Base-by-base conservation (phyloP, 2,888 invertebrate genomes). In the Troilus luridus region DNA sequence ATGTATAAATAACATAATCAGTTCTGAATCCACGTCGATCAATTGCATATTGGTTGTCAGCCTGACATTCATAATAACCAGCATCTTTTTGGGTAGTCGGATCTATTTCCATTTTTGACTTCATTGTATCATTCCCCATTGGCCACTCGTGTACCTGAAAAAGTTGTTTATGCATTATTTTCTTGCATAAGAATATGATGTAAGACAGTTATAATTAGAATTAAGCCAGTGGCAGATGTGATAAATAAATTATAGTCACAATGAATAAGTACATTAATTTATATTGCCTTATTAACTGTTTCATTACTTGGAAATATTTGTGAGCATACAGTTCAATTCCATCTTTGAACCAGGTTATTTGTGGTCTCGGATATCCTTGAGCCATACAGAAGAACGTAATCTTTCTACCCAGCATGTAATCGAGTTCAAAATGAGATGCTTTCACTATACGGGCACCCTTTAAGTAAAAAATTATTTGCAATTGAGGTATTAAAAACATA, bases 331-430 rank as follows among this genome's bases (percentile, higher is more conserved):
- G 94, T 93, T 97, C 97, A 85, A 97, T 96, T 7, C 96, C 97
- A 93, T 97, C 97, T 93, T 97, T 97, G 93, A 96, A 96, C 97
- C 97, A 97, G 62, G 96, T 97, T 91, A 97, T 96, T 94, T 96
- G 96, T 0, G 97, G 97, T 91, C 97, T 94, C 1, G 97, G 97
- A 91, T 95, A 95, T 72, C 97, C 97, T 93, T 95, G 95, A 0
- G 97, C 97, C 95, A 96, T 96, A 93, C 97, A 97, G 93, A 97
- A 96, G 93, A 97, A 96, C 10, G 96, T 96, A 64, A 97, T 96
- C 94, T 97, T 97, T 92, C 97, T 95, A 21, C 97, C 97, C 60
- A 97, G 94, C 95, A 96, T 96, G 93, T 96, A 97, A 93, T 96
- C 96, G 93, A 96, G 94, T 93, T 97, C 96, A 94, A 97, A 97